Base-by-base conservation (phyloP, 1,140 invertebrate genomes). In the Lepidurus couesii region DNA sequence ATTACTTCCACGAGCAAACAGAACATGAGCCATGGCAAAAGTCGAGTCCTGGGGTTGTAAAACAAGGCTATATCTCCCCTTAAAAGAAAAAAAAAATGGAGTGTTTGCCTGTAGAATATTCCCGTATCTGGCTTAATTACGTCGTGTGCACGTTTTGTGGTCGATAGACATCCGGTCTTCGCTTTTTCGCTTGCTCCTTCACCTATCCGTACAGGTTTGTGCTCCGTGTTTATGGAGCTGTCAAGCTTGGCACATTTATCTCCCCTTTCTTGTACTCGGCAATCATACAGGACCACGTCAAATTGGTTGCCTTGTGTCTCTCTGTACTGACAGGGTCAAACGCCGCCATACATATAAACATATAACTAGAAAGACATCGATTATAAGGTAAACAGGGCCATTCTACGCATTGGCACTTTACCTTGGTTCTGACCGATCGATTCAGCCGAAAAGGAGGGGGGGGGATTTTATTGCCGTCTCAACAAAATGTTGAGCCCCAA, bases 91-190 rank as follows among this genome's bases (percentile, higher is more conserved):
- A 34, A 34, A 34, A 34, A 34, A 34, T 16, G 8, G 53, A 13
- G 53, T 21, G 53, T 65, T 21, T 7, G 10, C 45, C 53, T 21
- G 16, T 65, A 21, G 9, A 34, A 34, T 34, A 65, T 65, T 16
- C 21, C 53, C 13, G 16, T 65, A 65, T 65, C 53, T 65, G 53
- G 53, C 53, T 65, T 65, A 65, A 65, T 65, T 11, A 65, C 53
- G 53, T 65, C 53, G 53, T n/a, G 13, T 65, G 53, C 13, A 65
- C 53, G n/a, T 65, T 65, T 65, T 65, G 53, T 65, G 53, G 53
- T 65, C 53, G 53, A 65, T 65, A 65, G 9, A 65, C 21, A 11
- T 65, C 53, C 53, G 53, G 53, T 21, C 53, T 65, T 34, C 16
- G 53, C 53, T 65, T 65, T 21, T 65, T 65, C 21, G 8, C 53